Evolutionary conservation across 2,888 invertebrate species (phyloP).

Genomic region (Sepiola atlantica): DNA sequence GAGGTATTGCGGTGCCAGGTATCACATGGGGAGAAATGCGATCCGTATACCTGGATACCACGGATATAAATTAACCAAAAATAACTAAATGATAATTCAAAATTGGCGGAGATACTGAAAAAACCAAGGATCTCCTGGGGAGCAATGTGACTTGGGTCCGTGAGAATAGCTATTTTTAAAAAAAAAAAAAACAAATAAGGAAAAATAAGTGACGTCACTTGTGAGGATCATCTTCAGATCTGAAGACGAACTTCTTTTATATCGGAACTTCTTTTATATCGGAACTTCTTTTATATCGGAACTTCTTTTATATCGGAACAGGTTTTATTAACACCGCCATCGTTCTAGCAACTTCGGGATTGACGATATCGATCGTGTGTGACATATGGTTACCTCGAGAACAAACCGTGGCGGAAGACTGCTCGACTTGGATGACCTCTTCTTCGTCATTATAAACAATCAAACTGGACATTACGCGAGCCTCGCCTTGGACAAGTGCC

Average conservation of each 20-base stretch:
- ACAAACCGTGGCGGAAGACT: constrained; percentile 62
- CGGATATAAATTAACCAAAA: no score
- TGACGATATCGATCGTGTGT: constrained; percentile 62
- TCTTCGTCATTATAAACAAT: constrained; percentile 71
- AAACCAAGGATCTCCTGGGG: no score
- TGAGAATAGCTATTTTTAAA: not conserved
- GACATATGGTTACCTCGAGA: constrained; percentile 67
- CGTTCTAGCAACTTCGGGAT: constrained; percentile 63
- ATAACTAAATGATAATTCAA: no score
- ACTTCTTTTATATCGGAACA: constrained; percentile 56
- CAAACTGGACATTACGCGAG: constrained; percentile 69
- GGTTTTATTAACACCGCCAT: constrained; percentile 73
- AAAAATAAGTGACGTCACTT: not conserved
- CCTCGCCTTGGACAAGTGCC: constrained; percentile 70
- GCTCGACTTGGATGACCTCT: constrained; percentile 72
- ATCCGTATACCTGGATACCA: no score
- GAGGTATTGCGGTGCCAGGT: no score
- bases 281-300: not conserved
- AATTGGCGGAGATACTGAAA: no score
- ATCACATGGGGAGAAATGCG: no score
- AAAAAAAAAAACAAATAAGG: not conserved
- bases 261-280: no score
- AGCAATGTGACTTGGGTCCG: no score
- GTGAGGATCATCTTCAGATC: not conserved
- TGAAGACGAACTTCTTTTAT: not conserved